phyloP scores from a whole-genome alignment of 2,888 invertebrate genomes.

The Acrobasis consociella region DNA sequence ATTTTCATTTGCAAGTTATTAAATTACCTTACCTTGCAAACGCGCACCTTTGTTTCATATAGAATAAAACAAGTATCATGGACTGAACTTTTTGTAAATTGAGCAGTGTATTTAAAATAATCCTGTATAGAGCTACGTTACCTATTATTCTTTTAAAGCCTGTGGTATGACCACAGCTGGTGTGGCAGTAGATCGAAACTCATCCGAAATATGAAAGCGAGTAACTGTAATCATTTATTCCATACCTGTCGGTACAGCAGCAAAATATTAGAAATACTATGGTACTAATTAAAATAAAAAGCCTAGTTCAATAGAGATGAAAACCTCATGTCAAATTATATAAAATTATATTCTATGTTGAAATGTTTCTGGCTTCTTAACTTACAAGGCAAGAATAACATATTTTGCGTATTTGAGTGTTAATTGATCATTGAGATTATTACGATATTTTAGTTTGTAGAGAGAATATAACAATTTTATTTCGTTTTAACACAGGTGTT shows the following conservation, averaged over 20 bases:
- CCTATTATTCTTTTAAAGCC: slow-evolving; percentile 8
- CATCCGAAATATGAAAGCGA: neutral
- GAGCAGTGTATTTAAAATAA: too few relatives aligned
- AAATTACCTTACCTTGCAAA: too few relatives aligned
- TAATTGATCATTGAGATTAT: slow-evolving; percentile 10
- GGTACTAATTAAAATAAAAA: slow-evolving; percentile 6
- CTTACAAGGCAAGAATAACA: slow-evolving; percentile 22
- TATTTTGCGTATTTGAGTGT: slow-evolving; percentile 1
- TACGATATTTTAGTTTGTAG: neutral
- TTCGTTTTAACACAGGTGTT: slow-evolving; percentile 14
- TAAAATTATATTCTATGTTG: slow-evolving; percentile 10
- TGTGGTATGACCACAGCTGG: neutral
- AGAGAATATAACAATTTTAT: neutral
- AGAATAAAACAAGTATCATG: too few relatives aligned
- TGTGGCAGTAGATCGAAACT: neutral
- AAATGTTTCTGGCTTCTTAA: slow-evolving; percentile 11
- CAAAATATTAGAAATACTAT: slow-evolving; percentile 4
- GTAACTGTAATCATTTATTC: slow-evolving; percentile 4
- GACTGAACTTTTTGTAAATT: too few relatives aligned
- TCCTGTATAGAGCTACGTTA: neutral
- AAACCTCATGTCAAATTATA: slow-evolving; percentile 24
- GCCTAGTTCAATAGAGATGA: slow-evolving; percentile 21
- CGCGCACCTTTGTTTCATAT: too few relatives aligned
- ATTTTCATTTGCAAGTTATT: too few relatives aligned
- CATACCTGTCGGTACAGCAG: slow-evolving; percentile 26